Percentiles rank a stretch among this genome's conserved stretches.
Conservation (phyloP, 2,888 invertebrate genomes). For the Perithous albicinctus region DNA sequence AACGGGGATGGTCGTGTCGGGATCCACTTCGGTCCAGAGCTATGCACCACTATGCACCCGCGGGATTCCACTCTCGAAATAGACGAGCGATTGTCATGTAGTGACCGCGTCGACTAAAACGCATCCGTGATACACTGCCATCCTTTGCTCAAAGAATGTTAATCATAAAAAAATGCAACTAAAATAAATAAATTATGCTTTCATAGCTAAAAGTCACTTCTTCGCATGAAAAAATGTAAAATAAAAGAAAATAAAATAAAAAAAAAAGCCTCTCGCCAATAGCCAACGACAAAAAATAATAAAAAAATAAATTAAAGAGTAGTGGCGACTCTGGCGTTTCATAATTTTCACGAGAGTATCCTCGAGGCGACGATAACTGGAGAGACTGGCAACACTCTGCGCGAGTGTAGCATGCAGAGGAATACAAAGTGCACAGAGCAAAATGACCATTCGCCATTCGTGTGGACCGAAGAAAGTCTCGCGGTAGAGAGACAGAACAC, state of each 20-base stretch:
- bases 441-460: constrained; percentile 46
- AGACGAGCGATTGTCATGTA: constrained; percentile 59
- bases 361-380: constrained; percentile 59
- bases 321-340: constrained; percentile 6
- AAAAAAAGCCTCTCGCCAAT: constrained; percentile 15
- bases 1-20: constrained; percentile 28
- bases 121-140: neutral
- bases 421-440: constrained; percentile 35
- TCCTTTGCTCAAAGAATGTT: neutral
- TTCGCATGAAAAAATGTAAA: neutral
- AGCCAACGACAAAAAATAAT: neutral
- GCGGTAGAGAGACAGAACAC: constrained; percentile 31
- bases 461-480: constrained; percentile 57
- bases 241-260: neutral
- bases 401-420: constrained; percentile 3
- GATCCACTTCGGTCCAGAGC: constrained; percentile 14
- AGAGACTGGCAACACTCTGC: constrained; percentile 38
- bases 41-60: constrained; percentile 33
- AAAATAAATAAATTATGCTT: neutral
- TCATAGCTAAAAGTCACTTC: neutral
- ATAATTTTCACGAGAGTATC: constrained; percentile 52
- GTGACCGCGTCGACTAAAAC: constrained; percentile 14
- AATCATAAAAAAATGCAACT: neutral
- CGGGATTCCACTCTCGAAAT: constrained; percentile 57
- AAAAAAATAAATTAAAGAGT: neutral